Evolutionary conservation across 2,113 vertebrate species (phyloP).

Genomic region (Tylochromis polylepis): DNA sequence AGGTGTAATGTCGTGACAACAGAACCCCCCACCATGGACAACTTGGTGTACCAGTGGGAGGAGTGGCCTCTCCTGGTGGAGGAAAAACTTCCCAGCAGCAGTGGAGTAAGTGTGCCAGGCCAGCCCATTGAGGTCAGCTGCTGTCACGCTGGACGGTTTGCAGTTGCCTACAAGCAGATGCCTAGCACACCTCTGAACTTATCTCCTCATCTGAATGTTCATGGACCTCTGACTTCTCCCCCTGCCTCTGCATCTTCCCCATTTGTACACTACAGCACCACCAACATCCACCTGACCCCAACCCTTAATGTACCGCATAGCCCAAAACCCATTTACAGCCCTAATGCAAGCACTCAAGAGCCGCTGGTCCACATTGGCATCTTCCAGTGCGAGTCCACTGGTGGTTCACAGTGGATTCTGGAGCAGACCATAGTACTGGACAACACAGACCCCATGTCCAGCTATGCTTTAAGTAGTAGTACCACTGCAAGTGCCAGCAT

Average conservation of each 20-base stretch:
- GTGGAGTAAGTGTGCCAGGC: constrained; percentile 81
- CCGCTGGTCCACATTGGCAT: constrained; percentile 82
- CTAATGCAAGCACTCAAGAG: constrained; percentile 57
- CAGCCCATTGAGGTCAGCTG: constrained; percentile 87
- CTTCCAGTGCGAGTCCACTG: constrained; percentile 97
- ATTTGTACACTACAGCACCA: neutral
- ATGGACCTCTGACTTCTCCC: constrained; percentile 13
- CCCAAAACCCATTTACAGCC: constrained; percentile 6
- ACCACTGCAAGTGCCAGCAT: constrained; percentile 61
- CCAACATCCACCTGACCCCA: constrained; percentile 1
- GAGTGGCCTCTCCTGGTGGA: constrained; percentile 93
- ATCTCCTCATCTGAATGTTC: constrained; percentile 30
- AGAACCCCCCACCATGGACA: constrained; percentile 34
- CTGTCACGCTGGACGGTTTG: constrained; percentile 91
- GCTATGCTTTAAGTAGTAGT: constrained; percentile 54
- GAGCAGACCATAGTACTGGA: constrained; percentile 90
- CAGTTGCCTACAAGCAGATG: constrained; percentile 83
- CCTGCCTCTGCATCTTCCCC: constrained; percentile 52
- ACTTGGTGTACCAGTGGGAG: constrained; percentile 83
- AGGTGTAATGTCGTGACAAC: constrained; percentile 73
- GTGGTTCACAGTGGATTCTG: constrained; percentile 91
- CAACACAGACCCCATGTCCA: constrained; percentile 59
- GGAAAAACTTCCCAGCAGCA: constrained; percentile 80
- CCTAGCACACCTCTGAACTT: constrained; percentile 46
- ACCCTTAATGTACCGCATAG: constrained; percentile 4